phyloP scores from a whole-genome alignment of 2,797 vertebrate genomes.

The Garrulus glandarius region DNA sequence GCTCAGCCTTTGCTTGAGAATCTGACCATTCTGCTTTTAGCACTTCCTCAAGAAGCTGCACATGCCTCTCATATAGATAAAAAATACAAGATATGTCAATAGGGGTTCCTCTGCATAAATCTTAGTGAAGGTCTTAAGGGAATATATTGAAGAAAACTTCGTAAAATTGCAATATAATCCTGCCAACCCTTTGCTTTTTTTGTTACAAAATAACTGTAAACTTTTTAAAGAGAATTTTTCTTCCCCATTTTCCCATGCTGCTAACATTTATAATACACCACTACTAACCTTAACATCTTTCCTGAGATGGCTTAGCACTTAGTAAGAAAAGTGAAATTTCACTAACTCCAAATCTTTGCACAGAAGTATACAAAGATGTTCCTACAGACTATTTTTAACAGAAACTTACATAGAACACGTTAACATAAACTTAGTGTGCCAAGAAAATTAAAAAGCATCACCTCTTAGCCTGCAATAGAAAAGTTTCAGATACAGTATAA shows the following conservation, averaged over 20 bases:
- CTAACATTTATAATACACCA: not conserved
- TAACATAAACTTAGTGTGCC: not conserved
- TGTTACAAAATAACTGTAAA: not conserved
- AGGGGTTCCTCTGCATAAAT: not conserved
- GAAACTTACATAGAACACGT: not conserved
- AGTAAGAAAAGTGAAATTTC: not conserved
- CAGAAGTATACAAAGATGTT: not conserved
- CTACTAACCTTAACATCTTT: not conserved
- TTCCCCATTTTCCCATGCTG: not conserved
- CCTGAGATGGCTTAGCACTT: not conserved
- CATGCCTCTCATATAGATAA: not conserved
- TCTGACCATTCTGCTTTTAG: not conserved
- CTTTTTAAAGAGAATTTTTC: not conserved
- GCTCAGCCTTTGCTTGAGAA: not conserved
- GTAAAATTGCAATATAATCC: not conserved
- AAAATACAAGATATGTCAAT: not conserved
- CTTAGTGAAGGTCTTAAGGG: not conserved
- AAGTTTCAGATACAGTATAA: not conserved
- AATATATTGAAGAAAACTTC: not conserved
- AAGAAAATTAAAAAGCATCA: not conserved
- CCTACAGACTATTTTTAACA: not conserved
- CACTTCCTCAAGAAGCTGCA: not conserved
- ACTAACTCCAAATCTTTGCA: not conserved
- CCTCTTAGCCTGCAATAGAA: not conserved
- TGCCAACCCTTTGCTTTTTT: rapidly evolving